Base-by-base conservation (phyloP, 2,113 vertebrate species). In the Cettia cetti region DNA sequence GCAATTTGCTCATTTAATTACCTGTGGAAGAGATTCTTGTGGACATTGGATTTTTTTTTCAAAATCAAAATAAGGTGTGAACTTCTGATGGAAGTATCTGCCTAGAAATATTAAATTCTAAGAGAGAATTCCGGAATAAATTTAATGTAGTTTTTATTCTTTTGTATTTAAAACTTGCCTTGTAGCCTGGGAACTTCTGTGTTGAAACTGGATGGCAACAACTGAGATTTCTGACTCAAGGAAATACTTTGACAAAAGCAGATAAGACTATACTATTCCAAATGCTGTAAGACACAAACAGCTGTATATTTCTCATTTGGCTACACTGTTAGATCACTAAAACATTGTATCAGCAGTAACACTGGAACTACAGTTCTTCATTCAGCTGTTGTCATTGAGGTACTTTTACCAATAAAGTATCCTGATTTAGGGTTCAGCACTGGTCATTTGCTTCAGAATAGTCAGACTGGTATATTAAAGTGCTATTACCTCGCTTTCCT, bases 1-100 rank as follows among this genome's bases (percentile, higher is more conserved):
- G 26, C 59, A 95, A 91, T 82, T 80, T 88, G 47, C 39, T 86
- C 12, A 42, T 82, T 82, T 84, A 85, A 84, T 87, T 91, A 94
- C 45, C 28, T 49, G 3, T 30, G 22, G 78, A 59, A 86, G 40
- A 78, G 8, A 89, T 40, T 89, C 45, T 65, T 45, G 15, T 33
- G 40, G 37, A 64, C 39, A 66, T 3, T 44, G 47, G 27, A 84
- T 83, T 93, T 96, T 80, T 83, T 93, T 96, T 80, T 82, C 66
- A 82, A 92, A 97, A 66, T 50, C 39, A 87, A 94, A 91, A 90
- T 59, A 70, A 82, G 39, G 19, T 52, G 49, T 69, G 57, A 86
- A 82, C 18, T 75, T n/a, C 18, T 71, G 47, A 91, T 69, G 22
- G 33, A 93, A 82, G 39, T 88, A 86, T n/a, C 28, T 30, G 56